Base-by-base conservation (phyloP, 2,113 vertebrate species). In the Scomber japonicus region DNA sequence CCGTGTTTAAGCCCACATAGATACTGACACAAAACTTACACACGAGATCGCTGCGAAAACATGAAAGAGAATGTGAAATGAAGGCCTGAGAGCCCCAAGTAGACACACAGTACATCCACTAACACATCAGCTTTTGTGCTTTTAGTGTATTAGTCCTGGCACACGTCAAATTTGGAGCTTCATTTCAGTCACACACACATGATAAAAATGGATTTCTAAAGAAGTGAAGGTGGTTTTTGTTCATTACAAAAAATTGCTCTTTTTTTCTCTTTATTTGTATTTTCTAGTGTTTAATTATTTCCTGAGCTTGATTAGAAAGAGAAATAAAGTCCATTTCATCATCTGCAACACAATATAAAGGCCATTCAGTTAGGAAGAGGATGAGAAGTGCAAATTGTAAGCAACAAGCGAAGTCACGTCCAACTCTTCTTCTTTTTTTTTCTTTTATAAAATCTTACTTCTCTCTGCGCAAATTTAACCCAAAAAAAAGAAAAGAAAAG, bases 361-460 rank as follows among this genome's bases (percentile, higher is more conserved):
- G 72, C 53, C 63, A 54, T 56, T 70, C 73, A 74, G 49, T 71
- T 7, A 50, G 30, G 35, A 63, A 48, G 45, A 11, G 15, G 4
- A 65, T 40, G 67, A 30, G 66, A 69, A 80, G 0, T 27, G 40
- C 61, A 75, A 69, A 70, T 59, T 2, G 54, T 11, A 54, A 83
- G 90, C 89, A 90, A 92, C 92, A 90, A 90, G 90, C 86, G 44
- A 85, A 86, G 83, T 75, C 89, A 87, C 71, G 67, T 86, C 66
- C 66, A 84, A 89, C 86, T 83, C 75, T 83, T 70, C 7, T 35
- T 54, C 2, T 21, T 27, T 27, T 27, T 27, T 27, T 27, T 27
- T 27, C 24, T 27, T 27, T 27, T 27, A 27, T 27, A 27, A 27
- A 27, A 24, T 66, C 61, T 55, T 0, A 16, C 66, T 79, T 30